Base-by-base conservation (phyloP, 2,888 invertebrate species). In the Neoaliturus tenellus region DNA sequence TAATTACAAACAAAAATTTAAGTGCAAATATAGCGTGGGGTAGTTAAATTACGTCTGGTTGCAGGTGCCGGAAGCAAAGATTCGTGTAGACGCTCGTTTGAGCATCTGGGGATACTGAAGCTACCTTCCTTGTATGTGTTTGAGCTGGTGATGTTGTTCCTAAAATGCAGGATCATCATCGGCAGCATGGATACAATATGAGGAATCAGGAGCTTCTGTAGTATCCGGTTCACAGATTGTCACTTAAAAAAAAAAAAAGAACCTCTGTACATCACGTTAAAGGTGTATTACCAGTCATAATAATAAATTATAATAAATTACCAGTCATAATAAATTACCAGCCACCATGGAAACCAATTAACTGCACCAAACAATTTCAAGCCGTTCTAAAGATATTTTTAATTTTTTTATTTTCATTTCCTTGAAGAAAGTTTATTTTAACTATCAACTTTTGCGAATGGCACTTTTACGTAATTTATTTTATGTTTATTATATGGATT, bases 61-160 rank as follows among this genome's bases (percentile, higher is more conserved):
- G 62, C 62, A 62, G 62, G 62, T 62, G 62, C 62, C 28, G 25
- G 62, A 62, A 62, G 62, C 62, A 62, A 25, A 62, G 62, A 62
- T 25, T 62, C 25, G 6, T 55, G 55, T 23, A 55, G 62, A 31
- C 62, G 6, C 23, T 55, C 17, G 55, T 62, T 62, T 62, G 62
- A 12, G 62, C 25, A 17, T 8, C 62, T 62, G 3, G 62, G 12
- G 62, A 23, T 62, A 28, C 12, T 62, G 62, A 62, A 20, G 25
- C 23, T 20, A 20, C 25, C 62, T 1, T 62, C 62, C 23, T 62
- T 62, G 62, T 62, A 62, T 62, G 31, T 62, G 31, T 62, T 28
- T 62, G 62, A 62, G 62, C 23, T 62, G 62, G 62, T 17, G 62
- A 62, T 62, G 31, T 62, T 62, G 4, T 62, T 62, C 62, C 12